Percentiles rank a stretch among this genome's conserved stretches.
These are phyloP conservation scores for Creontiades dilutus DNA, from an alignment of 2,888 invertebrate genomes.

Conservation along the genomic window DNA sequence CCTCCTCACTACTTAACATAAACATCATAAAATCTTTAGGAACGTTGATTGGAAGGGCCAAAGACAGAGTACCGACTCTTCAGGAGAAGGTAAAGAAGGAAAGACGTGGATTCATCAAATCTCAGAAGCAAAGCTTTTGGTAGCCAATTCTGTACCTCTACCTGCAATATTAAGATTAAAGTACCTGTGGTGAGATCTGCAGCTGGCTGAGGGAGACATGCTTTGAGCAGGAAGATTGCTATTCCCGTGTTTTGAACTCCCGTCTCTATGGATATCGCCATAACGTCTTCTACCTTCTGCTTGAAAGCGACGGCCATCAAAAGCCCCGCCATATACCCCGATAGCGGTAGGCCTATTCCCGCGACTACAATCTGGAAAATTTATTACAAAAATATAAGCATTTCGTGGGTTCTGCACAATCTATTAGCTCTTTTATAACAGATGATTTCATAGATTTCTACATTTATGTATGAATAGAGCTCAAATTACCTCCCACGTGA, in stretches of 20 bases:
- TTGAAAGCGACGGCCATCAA: slow-evolving; percentile 82
- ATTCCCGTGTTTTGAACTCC: slow-evolving; percentile 97
- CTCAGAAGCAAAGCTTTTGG: background rate
- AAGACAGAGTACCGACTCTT: background rate
- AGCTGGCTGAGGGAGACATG: slow-evolving; percentile 90
- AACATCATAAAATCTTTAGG: too few relatives aligned
- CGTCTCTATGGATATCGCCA: slow-evolving; percentile 95
- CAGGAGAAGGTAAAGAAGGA: background rate
- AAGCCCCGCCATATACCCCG: slow-evolving; percentile 88
- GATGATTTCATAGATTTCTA: background rate
- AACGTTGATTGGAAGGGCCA: too few relatives aligned
- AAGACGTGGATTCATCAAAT: background rate
- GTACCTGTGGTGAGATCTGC: slow-evolving; percentile 92
- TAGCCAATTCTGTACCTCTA: background rate
- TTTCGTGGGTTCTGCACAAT: too few relatives aligned
- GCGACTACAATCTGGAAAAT: slow-evolving; percentile 86
- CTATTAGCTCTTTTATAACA: background rate
- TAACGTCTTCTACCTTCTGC: slow-evolving; percentile 84
- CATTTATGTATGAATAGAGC: background rate
- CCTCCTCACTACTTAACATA: too few relatives aligned
- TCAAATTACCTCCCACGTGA: slow-evolving; percentile 88
- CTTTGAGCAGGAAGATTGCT: slow-evolving; percentile 90
- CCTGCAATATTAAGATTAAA: background rate
- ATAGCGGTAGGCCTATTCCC: slow-evolving; percentile 89
- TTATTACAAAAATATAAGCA: too few relatives aligned